phyloP scores from a whole-genome alignment of 2,113 vertebrate genomes.

The Dasyornis broadbenti region DNA sequence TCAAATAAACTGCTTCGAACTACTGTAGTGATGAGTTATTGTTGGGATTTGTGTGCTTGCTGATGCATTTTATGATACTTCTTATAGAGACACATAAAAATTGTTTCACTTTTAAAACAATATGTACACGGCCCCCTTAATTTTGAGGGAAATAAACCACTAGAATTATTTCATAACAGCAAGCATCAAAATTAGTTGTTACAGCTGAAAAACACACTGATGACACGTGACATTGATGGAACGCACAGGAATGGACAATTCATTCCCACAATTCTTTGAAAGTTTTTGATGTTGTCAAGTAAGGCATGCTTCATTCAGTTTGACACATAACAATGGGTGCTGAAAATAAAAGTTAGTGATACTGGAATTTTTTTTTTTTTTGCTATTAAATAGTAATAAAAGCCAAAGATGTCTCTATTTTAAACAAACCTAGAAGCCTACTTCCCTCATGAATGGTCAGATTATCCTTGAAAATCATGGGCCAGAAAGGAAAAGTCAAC shows the following conservation, averaged over 20 bases:
- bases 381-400: not conserved
- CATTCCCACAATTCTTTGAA: not conserved
- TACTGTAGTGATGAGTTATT: rapidly evolving
- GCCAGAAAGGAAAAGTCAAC: not conserved
- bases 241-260: not conserved
- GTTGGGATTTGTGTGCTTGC: not conserved
- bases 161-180: not conserved
- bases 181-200: not conserved
- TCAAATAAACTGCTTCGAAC: not conserved
- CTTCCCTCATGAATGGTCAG: not conserved
- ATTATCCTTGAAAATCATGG: not conserved
- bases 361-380: not conserved
- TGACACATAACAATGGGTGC: not conserved
- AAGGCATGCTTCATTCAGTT: not conserved
- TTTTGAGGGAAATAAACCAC: not conserved
- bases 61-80: not conserved
- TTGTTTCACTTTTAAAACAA: not conserved
- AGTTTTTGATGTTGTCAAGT: not conserved
- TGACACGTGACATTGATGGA: rapidly evolving
- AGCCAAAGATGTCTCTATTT: not conserved
- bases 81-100: not conserved
- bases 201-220: not conserved
- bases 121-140: not conserved
- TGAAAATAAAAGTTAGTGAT: not conserved
- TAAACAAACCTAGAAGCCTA: not conserved